A percentile compares a stretch with the other conserved stretches of the same genome.
Evolutionary conservation across 2,113 vertebrate species (phyloP).

Genomic region (Hippocampus abdominalis): DNA sequence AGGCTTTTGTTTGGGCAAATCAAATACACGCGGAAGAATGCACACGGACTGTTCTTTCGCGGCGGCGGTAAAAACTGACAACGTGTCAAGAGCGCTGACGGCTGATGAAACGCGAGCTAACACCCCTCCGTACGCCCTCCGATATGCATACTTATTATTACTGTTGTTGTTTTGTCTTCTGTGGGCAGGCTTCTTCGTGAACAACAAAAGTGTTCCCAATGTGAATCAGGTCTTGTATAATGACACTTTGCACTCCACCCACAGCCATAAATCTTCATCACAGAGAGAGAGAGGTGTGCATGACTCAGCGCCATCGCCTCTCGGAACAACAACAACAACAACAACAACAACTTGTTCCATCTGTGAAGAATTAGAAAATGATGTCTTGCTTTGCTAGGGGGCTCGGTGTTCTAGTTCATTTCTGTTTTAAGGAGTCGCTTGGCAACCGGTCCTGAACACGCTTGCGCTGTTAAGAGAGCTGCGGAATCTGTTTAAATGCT

Average conservation of each 20-base stretch:
- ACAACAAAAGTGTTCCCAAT: not conserved
- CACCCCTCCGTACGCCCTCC: constrained; percentile 7
- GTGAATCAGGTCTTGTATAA: constrained; percentile 4
- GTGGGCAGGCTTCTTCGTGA: not conserved
- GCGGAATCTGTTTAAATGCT: not conserved
- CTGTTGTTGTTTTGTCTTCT: not conserved
- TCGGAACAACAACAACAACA: not conserved
- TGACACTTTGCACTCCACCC: not conserved
- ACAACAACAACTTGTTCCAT: constrained; percentile 6
- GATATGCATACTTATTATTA: constrained; percentile 13
- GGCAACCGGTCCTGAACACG: not conserved
- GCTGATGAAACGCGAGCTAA: constrained; percentile 32
- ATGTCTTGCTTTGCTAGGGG: not conserved
- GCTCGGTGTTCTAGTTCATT: not conserved
- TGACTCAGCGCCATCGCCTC: constrained; percentile 6
- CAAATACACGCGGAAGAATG: not conserved
- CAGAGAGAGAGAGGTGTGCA: not conserved
- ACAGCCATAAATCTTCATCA: constrained; percentile 4
- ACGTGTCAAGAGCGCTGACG: not conserved
- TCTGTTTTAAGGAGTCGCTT: not conserved
- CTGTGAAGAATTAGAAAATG: not conserved
- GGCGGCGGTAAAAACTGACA: not conserved
- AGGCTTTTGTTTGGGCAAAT: not conserved
- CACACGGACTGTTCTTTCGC: not conserved
- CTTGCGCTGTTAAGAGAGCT: not conserved